Base-by-base conservation (phyloP, 2,797 vertebrate genomes). In the Loriculus beryllinus region DNA sequence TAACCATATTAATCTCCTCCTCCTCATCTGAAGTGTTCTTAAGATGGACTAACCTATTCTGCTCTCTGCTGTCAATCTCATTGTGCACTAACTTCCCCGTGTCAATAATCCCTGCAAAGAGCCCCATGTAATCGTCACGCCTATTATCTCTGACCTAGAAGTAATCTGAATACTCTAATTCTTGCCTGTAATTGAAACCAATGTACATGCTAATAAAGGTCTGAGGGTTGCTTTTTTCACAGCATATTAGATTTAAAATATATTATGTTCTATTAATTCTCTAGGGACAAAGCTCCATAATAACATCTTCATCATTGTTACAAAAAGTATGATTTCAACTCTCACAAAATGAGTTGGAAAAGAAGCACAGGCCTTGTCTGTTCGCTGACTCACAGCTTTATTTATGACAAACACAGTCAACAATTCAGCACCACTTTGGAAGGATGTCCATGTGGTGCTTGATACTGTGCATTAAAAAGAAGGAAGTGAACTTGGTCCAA, bases 121-220 rank as follows among this genome's bases (percentile, higher is more conserved):
- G 63, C 67, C 51, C 80, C 40, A 74, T 56, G 64, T 88, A 91
- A 95, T 94, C 89, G 83, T 63, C 70, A 25, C 0, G 20, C 51
- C 82, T 67, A 93, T 94, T 96, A 91, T 91, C 80, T 86, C 59
- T 86, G 87, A 95, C 91, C 91, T 72, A 88, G 59, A 84, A 48
- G 85, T 96, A 94, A 94, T 85, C 68, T 64, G 95, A 96, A 79
- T 67, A 56, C 89, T 84, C 69, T 95, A 89, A 92, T 91, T 90
- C 85, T 86, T 91, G 77, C 67, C 74, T 77, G 95, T 82, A 96
- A 95, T 92, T 94, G 93, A 95, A 95, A 93, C 84, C 89, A 94
- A 96, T 91, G 92, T 90, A 80, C 85, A 91, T 93, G 91, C 60
- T 91, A 96, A 95, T 96, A 96, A 92, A 93, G 82, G 87, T 93